Evolutionary conservation across 2,113 vertebrate species (phyloP).

Genomic region (Limanda limanda): DNA sequence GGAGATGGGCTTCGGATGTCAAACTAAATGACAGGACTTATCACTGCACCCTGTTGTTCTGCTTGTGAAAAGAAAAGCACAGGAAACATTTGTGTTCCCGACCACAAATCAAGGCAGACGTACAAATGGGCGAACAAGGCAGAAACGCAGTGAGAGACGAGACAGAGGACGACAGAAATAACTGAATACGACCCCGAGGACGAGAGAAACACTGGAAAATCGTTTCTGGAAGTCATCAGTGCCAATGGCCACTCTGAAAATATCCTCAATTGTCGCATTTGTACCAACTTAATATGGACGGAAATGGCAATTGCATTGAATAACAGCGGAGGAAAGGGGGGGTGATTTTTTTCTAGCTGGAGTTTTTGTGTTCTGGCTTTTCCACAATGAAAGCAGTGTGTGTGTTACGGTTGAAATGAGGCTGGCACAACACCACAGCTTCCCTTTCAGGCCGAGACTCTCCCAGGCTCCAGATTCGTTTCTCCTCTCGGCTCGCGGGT

Average conservation of each 20-base stretch:
- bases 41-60: slow-evolving; percentile 13
- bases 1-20: slow-evolving; percentile 37
- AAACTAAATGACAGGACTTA: slow-evolving; percentile 25
- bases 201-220: neutral
- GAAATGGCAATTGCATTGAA: neutral
- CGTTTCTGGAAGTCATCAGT: neutral
- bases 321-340: no score
- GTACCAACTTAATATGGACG: neutral
- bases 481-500: neutral
- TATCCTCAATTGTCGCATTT: neutral
- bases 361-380: neutral
- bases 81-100: slow-evolving; percentile 25
- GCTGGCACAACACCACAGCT: neutral
- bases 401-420: neutral
- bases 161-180: slow-evolving; percentile 13
- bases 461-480: slow-evolving; percentile 15
- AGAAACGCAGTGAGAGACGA: slow-evolving; percentile 23
- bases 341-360: neutral
- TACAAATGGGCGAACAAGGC: slow-evolving; percentile 18
- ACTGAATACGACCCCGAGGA: neutral
- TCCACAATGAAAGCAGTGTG: neutral
- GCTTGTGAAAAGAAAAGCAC: slow-evolving; percentile 3
- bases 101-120: slow-evolving; percentile 27
- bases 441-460: neutral
- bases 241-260: no score